Evolutionary conservation across 2,888 invertebrate genomes (phyloP), one percentile per base, ranked within the genome.

Genomic region (Drosophila neonasuta): DNA sequence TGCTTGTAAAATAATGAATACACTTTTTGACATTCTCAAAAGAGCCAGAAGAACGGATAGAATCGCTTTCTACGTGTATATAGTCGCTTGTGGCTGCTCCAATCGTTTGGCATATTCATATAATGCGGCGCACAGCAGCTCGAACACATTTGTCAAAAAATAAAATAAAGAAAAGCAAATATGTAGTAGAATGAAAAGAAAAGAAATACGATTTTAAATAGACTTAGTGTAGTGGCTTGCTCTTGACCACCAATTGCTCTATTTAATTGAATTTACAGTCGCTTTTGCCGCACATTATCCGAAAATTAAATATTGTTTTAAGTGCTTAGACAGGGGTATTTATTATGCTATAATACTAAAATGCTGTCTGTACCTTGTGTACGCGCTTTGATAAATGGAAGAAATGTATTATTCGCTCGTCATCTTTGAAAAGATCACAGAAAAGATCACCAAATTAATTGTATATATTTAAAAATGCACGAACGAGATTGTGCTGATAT

Each of bases 171-270:
- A 42, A 9, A 56, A 36, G 36, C 24, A 39, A 39, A 51, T n/a
- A 52, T 32, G 32, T 32, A 32, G 32, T 32, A 9, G 32, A 32
- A 32, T 32, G 32, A 32, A 32, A 32, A 44, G 34, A 34, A 60
- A 54, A 29, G 11, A 54, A 52, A 51, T 54, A 30, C 24, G 9
- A 73, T 69, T 73, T 78, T 67, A 74, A 78, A 71, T 75, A 69
- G 65, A 66, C 30, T 58, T 57, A 50, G 46, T 74, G 62, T 67
- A 74, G 71, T 76, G 56, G 74, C 56, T 69, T 75, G 79, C 75
- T 71, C 75, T 79, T 72, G 75, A 79, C 71, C 78, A 67, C 61
- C 64, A 75, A 71, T 44, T 36, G 45, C 51, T 58, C 60, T 46
- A 44, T 50, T 65, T 30, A 65, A 65, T 60, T 75, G 65, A 58